Evolutionary conservation across 2,888 invertebrate species (phyloP).

Genomic region (Lithophane leautieri): DNA sequence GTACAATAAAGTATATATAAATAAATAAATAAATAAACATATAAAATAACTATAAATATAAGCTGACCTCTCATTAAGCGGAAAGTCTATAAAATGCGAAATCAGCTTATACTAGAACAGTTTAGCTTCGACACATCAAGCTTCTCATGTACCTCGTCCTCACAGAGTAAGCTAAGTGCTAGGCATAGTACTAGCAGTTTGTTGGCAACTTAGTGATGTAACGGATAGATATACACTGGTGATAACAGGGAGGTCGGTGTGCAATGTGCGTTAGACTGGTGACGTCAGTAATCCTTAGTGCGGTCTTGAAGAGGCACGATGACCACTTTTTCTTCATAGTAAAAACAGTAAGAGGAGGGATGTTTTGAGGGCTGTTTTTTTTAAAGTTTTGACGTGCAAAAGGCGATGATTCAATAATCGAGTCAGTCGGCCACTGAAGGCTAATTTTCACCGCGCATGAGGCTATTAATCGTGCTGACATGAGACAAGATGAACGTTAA

Average conservation of each 20-base stretch:
- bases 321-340: not conserved
- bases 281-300: constrained; percentile 27
- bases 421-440: not conserved
- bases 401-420: no score
- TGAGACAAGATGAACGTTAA: not conserved
- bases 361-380: not conserved
- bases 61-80: not conserved
- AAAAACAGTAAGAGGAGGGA: no score
- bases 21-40: no score
- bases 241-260: constrained; percentile 70
- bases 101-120: no score
- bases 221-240: constrained; percentile 70
- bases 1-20: no score
- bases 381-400: not conserved
- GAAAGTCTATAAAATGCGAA: not conserved
- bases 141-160: constrained; percentile 8
- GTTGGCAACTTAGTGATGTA: constrained; percentile 19
- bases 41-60: not conserved
- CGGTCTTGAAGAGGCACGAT: not conserved
- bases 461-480: not conserved
- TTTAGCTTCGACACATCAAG: not conserved
- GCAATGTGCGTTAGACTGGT: constrained; percentile 27
- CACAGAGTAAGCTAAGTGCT: constrained; percentile 38
- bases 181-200: constrained; percentile 29
- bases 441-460: not conserved